Conservation (phyloP, 1,140 invertebrate species). For the Nymphalis io region DNA sequence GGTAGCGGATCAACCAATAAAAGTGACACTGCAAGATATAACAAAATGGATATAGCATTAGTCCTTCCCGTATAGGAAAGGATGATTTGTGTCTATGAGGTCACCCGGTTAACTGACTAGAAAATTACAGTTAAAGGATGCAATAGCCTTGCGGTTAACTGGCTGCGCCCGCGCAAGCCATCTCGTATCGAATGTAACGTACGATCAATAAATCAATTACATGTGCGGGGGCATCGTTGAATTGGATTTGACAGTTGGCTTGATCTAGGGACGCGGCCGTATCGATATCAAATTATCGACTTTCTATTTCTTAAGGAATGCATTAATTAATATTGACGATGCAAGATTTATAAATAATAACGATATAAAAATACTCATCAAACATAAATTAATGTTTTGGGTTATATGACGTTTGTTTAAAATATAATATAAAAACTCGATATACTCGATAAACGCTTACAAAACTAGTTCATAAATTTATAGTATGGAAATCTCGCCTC, state of each 20-base stretch:
- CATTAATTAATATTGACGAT: neutral
- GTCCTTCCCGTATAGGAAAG: conserved; percentile 52
- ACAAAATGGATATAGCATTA: conserved; percentile 42
- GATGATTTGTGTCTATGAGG: conserved; percentile 63
- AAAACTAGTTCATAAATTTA: no score
- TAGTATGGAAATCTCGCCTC: no score
- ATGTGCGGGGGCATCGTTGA: conserved; percentile 73
- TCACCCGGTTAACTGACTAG: conserved; percentile 70
- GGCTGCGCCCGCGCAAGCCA: conserved; percentile 57
- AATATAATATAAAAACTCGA: no score
- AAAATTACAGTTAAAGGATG: conserved; percentile 71
- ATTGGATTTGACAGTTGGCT: conserved; percentile 78
- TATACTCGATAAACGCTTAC: no score
- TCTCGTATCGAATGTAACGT: conserved; percentile 76
- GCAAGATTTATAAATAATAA: no score
- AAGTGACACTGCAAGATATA: conserved; percentile 18
- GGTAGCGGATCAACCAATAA: conserved; percentile 17
- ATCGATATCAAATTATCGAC: conserved; percentile 43
- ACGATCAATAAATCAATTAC: conserved; percentile 81
- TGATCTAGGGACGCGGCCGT: conserved; percentile 60
- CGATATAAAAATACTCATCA: no score
- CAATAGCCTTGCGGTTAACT: conserved; percentile 57
- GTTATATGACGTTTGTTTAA: no score
- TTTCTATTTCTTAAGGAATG: conserved; percentile 4
- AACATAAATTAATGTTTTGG: no score